Evolutionary conservation across 2,797 vertebrate genomes (phyloP).

Genomic region (Melanotaenia nigrans): DNA sequence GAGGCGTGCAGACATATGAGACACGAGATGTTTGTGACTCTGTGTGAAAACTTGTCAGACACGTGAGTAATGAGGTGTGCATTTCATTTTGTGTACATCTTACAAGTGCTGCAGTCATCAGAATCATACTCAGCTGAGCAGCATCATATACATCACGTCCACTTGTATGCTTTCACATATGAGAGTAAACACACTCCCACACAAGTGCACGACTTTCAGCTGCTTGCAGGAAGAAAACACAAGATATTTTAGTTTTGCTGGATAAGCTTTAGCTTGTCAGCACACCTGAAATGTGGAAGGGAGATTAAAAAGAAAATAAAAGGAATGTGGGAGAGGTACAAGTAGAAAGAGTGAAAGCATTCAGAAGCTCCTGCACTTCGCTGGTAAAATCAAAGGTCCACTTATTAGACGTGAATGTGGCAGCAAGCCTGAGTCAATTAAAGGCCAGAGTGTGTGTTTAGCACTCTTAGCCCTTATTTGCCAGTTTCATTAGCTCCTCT

Average conservation of each 20-base stretch:
- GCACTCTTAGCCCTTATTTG: constrained; percentile 35
- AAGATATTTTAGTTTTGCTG: background rate
- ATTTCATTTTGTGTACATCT: constrained; percentile 39
- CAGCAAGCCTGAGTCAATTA: constrained; percentile 52
- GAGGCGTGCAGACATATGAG: constrained; percentile 43
- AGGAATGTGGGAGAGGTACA: background rate
- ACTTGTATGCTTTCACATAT: background rate
- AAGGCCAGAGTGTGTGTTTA: constrained; percentile 41
- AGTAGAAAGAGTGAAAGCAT: background rate
- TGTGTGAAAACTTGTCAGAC: constrained; percentile 40
- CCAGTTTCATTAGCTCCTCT: constrained; percentile 45
- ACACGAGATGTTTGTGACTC: constrained; percentile 44
- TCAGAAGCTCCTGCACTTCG: background rate
- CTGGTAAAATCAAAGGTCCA: constrained; percentile 23
- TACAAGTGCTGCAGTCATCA: constrained; percentile 27
- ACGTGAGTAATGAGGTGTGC: constrained; percentile 68
- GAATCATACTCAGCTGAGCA: constrained; percentile 34
- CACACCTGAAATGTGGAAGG: background rate
- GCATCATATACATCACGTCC: constrained; percentile 50
- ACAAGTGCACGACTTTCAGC: constrained; percentile 4
- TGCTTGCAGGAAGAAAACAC: constrained; percentile 1
- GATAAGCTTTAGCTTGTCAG: background rate
- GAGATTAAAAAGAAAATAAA: background rate
- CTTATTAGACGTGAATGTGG: constrained; percentile 43
- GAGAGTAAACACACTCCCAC: constrained; percentile 3